Base-by-base conservation (phyloP, 2,888 invertebrate species). In the Lacanobia wlatinum region DNA sequence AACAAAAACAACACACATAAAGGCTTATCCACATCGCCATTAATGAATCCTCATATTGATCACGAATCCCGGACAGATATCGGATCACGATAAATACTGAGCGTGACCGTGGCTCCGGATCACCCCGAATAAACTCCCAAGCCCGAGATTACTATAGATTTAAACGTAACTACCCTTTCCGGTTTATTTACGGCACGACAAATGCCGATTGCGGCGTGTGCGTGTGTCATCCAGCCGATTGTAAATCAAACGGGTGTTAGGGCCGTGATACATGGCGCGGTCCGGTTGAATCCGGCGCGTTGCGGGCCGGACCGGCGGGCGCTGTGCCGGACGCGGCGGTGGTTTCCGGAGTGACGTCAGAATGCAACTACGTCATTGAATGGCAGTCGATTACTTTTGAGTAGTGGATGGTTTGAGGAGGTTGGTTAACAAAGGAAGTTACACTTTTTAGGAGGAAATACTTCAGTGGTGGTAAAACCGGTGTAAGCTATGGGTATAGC, bases 201-300 rank as follows among this genome's bases (percentile, higher is more conserved):
- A 81, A 81, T 78, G 80, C 82, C 80, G 78, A 82, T 82, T 81
- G 80, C 78, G 82, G 82, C 59, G 70, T 65, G 78, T 82, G 78
- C 82, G 80, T 82, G 81, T 81, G 80, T 78, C 82, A 82, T 73
- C 61, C 40, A 43, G 69, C 23, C 60, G 68, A 67, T 73, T 78
- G 82, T 80, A 80, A 80, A 80, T 80, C 80, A 80, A 80, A 80
- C 66, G 80, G 80, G 82, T 80, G 82, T 81, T 81, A 81, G 82
- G 59, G 82, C 23, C 61, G 78, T 81, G 80, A 80, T 80, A 56
- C 78, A 80, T 80, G n/a, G 73, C 66, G 73, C 56, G 78, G 63
- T 69, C 12, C 63, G 56, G 10, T 70, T 12, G 56, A 67, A 60
- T 16, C 34, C 59, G 70, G 62, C 38, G 68, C 46, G 55, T 62